Evolutionary conservation across 2,888 invertebrate species (phyloP).

Genomic region (Brachylomia viminalis): DNA sequence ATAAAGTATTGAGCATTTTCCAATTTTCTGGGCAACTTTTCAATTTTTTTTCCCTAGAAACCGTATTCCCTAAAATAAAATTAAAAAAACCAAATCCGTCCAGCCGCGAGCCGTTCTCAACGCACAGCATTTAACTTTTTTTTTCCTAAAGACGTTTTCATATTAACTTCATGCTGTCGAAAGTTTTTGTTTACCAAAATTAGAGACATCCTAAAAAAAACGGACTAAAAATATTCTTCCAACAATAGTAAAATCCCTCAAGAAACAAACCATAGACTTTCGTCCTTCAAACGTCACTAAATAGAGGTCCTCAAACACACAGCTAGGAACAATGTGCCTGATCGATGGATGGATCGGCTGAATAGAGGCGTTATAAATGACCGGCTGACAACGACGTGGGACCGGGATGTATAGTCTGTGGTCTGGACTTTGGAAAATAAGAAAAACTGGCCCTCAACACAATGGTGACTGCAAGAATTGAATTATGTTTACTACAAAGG

Average conservation of each 20-base stretch:
- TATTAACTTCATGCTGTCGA: background rate
- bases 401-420: conserved; percentile 50
- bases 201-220: background rate
- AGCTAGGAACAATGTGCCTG: conserved; percentile 73
- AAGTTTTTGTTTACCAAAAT: background rate
- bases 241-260: background rate
- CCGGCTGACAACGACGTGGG: conserved; percentile 64
- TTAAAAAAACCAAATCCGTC: background rate
- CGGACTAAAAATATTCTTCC: background rate
- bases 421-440: conserved; percentile 62
- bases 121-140: background rate
- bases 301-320: conserved; percentile 57
- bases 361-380: conserved; percentile 79
- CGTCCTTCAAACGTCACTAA: conserved; percentile 36
- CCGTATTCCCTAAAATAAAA: background rate
- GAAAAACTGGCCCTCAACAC: conserved; percentile 62
- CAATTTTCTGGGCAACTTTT: background rate
- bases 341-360: conserved; percentile 76
- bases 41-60: background rate
- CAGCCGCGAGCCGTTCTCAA: background rate
- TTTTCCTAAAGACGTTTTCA: background rate
- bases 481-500: conserved; percentile 56
- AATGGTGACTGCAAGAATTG: conserved; percentile 62
- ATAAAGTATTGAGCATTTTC: no score
- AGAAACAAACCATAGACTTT: conserved; percentile 13